These are phyloP conservation scores for Medauroidea extradentata DNA, from an alignment of 1,140 invertebrate genomes.

Conservation along the genomic window DNA sequence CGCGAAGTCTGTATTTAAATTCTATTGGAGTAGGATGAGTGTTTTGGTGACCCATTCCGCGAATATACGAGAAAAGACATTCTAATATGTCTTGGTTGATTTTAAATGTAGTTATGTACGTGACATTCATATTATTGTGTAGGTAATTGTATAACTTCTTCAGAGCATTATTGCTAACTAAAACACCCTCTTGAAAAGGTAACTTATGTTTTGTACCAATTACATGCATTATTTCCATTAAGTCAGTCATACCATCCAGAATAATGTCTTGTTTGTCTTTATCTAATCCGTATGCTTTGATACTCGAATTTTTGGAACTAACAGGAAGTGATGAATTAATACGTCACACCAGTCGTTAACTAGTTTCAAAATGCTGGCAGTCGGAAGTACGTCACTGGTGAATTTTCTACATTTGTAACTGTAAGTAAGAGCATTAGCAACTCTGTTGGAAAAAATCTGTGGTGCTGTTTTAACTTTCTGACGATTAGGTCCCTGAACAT, in stretches of 20 bases:
- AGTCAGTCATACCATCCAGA: neutral
- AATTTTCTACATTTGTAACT: neutral
- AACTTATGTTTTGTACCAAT: neutral
- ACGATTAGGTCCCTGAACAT: too few relatives aligned
- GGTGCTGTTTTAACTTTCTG: slow-evolving; percentile 12
- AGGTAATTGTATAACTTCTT: too few relatives aligned
- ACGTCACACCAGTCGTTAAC: slow-evolving; percentile 18
- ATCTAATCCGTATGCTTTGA: slow-evolving; percentile 2
- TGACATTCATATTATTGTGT: too few relatives aligned
- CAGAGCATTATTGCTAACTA: too few relatives aligned
- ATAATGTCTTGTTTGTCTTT: slow-evolving; percentile 7
- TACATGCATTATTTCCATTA: neutral
- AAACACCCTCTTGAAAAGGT: too few relatives aligned
- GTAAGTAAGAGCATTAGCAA: slow-evolving; percentile 13
- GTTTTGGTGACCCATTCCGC: too few relatives aligned
- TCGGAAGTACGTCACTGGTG: neutral
- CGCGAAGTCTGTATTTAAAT: too few relatives aligned
- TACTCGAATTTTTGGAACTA: too few relatives aligned
- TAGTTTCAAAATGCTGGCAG: slow-evolving; percentile 8
- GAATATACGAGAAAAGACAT: too few relatives aligned
- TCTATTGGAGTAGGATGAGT: too few relatives aligned
- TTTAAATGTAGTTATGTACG: too few relatives aligned
- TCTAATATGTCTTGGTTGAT: too few relatives aligned
- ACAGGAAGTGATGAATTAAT: slow-evolving; percentile 8
- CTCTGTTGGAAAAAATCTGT: slow-evolving; percentile 15